A percentile compares a stretch with the other conserved stretches of the same genome.
Conservation (phyloP, 2,888 invertebrate species). For the Orthonychiurus folsomi region DNA sequence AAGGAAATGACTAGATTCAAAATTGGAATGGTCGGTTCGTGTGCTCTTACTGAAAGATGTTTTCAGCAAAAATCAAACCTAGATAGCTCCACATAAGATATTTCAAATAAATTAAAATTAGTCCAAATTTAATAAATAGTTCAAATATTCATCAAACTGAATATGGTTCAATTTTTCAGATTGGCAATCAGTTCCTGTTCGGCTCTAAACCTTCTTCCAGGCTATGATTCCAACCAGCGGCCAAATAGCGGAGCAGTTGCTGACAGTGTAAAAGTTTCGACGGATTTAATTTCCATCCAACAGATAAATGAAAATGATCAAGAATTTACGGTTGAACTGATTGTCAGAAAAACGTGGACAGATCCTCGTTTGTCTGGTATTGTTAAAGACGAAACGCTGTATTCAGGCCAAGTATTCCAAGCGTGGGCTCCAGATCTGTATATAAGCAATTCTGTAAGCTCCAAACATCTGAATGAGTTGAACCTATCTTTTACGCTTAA, state of each 20-base stretch:
- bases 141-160: too few species aligned
- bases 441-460: conserved; percentile 22
- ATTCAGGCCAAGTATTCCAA: conserved; percentile 22
- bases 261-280: conserved; percentile 33
- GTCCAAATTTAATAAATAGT: too few species aligned
- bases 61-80: too few species aligned
- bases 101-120: too few species aligned
- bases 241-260: conserved; percentile 35
- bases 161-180: too few species aligned
- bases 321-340: conserved; percentile 28
- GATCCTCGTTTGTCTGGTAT: conserved; percentile 26
- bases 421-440: conserved; percentile 34
- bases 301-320: conserved; percentile 19
- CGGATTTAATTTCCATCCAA: conserved; percentile 25
- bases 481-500: conserved; percentile 16
- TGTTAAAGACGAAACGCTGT: conserved; percentile 25
- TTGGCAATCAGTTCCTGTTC: too few species aligned
- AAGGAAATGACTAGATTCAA: too few species aligned
- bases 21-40: too few species aligned
- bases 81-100: too few species aligned
- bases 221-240: conserved; percentile 26
- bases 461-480: conserved; percentile 14
- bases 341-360: conserved; percentile 30
- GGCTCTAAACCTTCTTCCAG: conserved; percentile 21
- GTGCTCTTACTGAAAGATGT: too few species aligned